A percentile compares a stretch with the other conserved stretches of the same genome.
phyloP scores from a whole-genome alignment of 2,888 invertebrate species.

The Drosophila neonasuta region DNA sequence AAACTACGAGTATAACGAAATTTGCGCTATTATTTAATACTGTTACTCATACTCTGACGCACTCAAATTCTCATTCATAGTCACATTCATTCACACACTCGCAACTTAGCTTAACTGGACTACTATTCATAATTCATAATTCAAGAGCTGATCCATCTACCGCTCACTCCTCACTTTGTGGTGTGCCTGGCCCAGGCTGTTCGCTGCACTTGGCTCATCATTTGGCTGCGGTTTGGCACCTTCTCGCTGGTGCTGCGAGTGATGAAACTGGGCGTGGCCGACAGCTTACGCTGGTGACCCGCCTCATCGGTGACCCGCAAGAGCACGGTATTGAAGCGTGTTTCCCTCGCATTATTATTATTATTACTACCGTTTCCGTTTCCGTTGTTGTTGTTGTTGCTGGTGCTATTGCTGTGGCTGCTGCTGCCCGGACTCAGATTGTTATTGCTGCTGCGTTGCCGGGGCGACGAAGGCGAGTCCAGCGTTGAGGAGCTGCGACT shows the following conservation, averaged over 20 bases:
- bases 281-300: slow-evolving; percentile 82
- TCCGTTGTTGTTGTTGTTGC: slow-evolving; percentile 42
- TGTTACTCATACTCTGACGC: slow-evolving; percentile 36
- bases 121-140: slow-evolving; percentile 33
- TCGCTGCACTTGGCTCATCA: slow-evolving; percentile 91
- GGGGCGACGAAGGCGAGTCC: slow-evolving; percentile 71
- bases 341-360: slow-evolving; percentile 57
- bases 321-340: slow-evolving; percentile 83
- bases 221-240: slow-evolving; percentile 91
- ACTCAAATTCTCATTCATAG: slow-evolving; percentile 11
- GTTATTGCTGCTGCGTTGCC: slow-evolving; percentile 61
- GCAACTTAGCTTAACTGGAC: slow-evolving; percentile 17
- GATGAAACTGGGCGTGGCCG: slow-evolving; percentile 86
- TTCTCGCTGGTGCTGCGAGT: slow-evolving; percentile 92
- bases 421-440: slow-evolving; percentile 65
- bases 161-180: slow-evolving; percentile 85
- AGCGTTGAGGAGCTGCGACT: slow-evolving; percentile 78
- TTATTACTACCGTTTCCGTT: slow-evolving; percentile 38
- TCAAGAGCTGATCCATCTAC: slow-evolving; percentile 42
- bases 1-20: slow-evolving; percentile 34
- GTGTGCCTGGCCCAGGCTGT: slow-evolving; percentile 94
- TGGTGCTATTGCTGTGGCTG: slow-evolving; percentile 48
- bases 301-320: slow-evolving; percentile 84
- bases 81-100: slow-evolving; percentile 15
- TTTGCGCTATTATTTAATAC: slow-evolving; percentile 64